Evolutionary conservation across 2,797 vertebrate species (phyloP).

Genomic region (Platyrinchus mystaceus): DNA sequence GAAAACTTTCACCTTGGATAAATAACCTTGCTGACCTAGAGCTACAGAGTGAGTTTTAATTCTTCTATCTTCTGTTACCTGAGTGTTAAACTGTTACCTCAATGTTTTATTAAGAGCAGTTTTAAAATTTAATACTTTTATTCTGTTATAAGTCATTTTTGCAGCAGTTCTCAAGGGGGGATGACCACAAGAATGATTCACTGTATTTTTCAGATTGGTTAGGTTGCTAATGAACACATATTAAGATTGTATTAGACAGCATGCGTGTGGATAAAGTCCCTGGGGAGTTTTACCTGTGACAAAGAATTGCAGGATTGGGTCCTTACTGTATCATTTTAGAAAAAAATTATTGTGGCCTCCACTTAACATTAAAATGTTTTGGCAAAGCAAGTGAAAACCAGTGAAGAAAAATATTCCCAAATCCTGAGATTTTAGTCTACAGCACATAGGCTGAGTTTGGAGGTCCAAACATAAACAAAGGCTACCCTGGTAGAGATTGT

Average conservation of each 20-base stretch:
- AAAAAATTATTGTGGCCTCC: constrained; percentile 1
- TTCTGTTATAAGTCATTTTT: neutral
- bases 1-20: neutral
- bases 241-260: neutral
- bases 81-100: neutral
- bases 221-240: neutral
- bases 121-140: constrained; percentile 3
- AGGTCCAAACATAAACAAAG: neutral
- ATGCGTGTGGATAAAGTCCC: neutral
- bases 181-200: neutral
- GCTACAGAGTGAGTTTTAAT: neutral
- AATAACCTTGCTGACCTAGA: neutral
- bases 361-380: neutral
- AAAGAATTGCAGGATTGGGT: neutral
- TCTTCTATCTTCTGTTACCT: neutral
- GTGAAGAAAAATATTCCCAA: neutral
- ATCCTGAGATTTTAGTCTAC: neutral
- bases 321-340: neutral
- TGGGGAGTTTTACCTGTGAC: neutral
- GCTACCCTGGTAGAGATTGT: neutral
- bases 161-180: neutral
- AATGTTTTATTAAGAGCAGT: neutral
- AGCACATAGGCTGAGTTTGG: neutral
- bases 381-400: neutral
- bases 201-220: neutral